Evolutionary conservation across 2,797 vertebrate species (phyloP), one percentile per base, ranked within the genome.

Genomic region (Notamacropus eugenii): DNA sequence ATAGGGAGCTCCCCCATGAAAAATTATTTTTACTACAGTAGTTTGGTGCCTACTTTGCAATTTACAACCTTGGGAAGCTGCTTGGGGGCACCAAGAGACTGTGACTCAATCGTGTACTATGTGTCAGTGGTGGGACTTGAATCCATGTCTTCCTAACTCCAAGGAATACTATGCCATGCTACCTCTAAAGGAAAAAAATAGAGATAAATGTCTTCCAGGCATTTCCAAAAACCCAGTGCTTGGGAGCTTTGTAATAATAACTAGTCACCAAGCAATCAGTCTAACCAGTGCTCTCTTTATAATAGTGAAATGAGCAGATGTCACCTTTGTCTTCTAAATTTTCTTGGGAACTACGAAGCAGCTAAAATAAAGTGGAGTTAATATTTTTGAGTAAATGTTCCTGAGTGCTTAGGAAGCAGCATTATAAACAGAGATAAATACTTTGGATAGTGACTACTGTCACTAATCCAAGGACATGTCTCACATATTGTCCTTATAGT

Each of bases 391-490:
- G 1, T 27, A 27, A 87, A 50, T 27, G 4, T 55, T 93, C 10
- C 82, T 1, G 52, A 3, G 58, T 90, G 50, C 28, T 59, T 82
- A 82, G 24, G 62, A 28, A 54, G 34, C 22, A 46, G n/a, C 24
- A 28, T 55, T 95, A 95, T 91, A 94, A 92, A 52, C 67, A 96
- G 55, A 92, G 22, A 90, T 3, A 28, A 4, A 1, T 50, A 1
- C 22, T 94, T 93, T 91, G 34, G 40, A 82, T 46, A 46, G 40
- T 87, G 40, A 54, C 50, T 96, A 12, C 54, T 34, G 55, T 50
- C 54, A 54, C 87, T 92, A 90, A 95, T 92, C 55, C 93, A 92
- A 97, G 90, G 40, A 62, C 82, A 40, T 92, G 40, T 3, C 10
- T 57, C 46, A 90, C 2, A 3, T 29, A 13, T 59, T 16, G 34